These are phyloP conservation scores for Typhlomys cinereus DNA, from an alignment of 2,113 vertebrate genomes.

Conservation along the genomic window DNA sequence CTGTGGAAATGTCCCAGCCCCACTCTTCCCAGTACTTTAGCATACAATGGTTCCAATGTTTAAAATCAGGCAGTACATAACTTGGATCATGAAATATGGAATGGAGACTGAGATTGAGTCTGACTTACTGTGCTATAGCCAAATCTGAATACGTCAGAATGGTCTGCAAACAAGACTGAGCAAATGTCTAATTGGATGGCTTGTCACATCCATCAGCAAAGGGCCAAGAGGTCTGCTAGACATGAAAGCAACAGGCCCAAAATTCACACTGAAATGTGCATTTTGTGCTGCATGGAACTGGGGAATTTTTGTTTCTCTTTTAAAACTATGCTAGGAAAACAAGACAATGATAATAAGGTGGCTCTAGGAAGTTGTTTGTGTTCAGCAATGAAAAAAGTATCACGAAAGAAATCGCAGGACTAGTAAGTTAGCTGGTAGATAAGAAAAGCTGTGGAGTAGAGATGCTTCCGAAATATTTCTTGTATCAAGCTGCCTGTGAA, in stretches of 20 bases:
- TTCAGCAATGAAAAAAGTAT: neutral
- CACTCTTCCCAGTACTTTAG: neutral
- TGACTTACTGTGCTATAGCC: conserved; percentile 16
- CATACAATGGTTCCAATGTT: neutral
- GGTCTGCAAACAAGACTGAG: neutral
- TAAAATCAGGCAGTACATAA: neutral
- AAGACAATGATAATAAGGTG: neutral
- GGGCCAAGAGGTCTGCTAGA: neutral
- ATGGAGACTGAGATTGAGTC: neutral
- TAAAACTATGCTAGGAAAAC: too few relatives aligned
- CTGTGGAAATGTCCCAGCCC: neutral
- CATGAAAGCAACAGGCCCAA: neutral
- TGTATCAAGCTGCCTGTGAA: neutral
- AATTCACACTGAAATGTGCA: neutral
- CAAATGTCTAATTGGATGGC: neutral
- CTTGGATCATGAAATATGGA: neutral
- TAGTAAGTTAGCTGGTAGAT: neutral
- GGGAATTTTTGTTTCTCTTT: conserved; percentile 10
- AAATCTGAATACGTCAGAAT: neutral
- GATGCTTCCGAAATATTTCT: neutral
- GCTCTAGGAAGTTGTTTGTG: neutral
- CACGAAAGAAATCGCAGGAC: neutral
- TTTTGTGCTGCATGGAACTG: neutral
- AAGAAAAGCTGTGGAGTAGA: neutral
- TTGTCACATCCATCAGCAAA: neutral